Conservation (phyloP, 2,888 invertebrate species). For the Molorchus minor region DNA sequence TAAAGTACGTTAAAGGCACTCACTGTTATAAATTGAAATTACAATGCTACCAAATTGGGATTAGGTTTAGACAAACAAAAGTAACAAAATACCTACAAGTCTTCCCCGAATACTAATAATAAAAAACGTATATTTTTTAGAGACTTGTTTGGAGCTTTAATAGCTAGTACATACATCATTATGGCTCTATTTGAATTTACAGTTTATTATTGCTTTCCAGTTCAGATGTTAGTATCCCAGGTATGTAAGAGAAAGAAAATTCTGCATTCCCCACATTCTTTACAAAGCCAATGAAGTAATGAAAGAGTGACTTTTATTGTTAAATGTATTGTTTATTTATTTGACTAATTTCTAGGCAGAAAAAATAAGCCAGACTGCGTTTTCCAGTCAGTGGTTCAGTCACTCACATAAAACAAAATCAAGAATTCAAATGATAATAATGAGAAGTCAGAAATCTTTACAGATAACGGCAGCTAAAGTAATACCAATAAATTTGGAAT, state of each 20-base stretch:
- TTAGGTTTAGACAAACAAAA: too few relatives aligned
- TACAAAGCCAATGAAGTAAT: too few relatives aligned
- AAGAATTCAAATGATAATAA: neutral
- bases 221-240: constrained; percentile 1
- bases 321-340: too few relatives aligned
- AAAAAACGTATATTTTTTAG: neutral
- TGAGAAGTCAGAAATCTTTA: neutral
- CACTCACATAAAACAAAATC: neutral
- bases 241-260: neutral
- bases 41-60: too few relatives aligned
- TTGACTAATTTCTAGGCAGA: neutral
- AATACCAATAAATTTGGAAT: neutral
- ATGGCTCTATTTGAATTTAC: neutral
- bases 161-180: constrained; percentile 2
- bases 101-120: too few relatives aligned
- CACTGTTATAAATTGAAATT: too few relatives aligned
- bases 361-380: neutral
- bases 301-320: too few relatives aligned
- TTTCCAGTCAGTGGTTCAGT: neutral
- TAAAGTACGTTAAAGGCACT: too few relatives aligned
- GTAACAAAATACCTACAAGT: too few relatives aligned
- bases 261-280: too few relatives aligned
- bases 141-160: neutral
- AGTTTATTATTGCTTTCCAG: neutral
- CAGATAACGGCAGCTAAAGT: neutral